Conservation (phyloP, 35 echinoderm and acorn worm species). For the Diadema setosum region DNA sequence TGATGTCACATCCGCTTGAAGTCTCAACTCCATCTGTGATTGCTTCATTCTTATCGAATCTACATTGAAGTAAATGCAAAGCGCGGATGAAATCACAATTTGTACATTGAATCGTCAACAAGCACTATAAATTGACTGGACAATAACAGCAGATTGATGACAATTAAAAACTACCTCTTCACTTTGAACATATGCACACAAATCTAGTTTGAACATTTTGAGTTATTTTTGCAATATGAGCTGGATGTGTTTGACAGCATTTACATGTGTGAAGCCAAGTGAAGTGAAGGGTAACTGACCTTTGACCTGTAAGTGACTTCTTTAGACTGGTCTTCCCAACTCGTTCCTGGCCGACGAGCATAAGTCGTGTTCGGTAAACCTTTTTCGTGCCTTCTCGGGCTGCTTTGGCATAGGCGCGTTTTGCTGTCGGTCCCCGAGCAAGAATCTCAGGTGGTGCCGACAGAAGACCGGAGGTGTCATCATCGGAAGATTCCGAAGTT, state of each 20-base stretch:
- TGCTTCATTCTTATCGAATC: not conserved
- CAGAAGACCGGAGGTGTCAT: not conserved
- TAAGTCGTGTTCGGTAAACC: constrained; percentile 46
- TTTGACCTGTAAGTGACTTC: constrained; percentile 53
- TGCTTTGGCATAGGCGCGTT: constrained; percentile 44
- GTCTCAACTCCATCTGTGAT: constrained; percentile 4
- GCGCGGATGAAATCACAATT: too few relatives aligned
- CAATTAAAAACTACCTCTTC: too few relatives aligned
- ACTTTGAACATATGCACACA: too few relatives aligned
- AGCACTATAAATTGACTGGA: too few relatives aligned
- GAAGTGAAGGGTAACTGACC: too few relatives aligned
- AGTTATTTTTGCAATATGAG: too few relatives aligned
- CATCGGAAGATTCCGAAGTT: too few relatives aligned
- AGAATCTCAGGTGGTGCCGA: constrained; percentile 5
- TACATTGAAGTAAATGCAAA: not conserved
- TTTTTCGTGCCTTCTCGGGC: constrained; percentile 35
- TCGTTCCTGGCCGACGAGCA: constrained; percentile 68
- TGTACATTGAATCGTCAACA: too few relatives aligned
- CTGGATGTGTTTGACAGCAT: too few relatives aligned
- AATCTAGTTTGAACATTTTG: too few relatives aligned
- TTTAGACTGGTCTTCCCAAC: constrained; percentile 69
- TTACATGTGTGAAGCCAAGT: too few relatives aligned
- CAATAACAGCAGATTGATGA: too few relatives aligned
- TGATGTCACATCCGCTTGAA: not conserved
- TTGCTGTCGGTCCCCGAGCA: not conserved